Evolutionary conservation across 2,888 invertebrate species (phyloP).

Genomic region (Drosophila multiciliata): DNA sequence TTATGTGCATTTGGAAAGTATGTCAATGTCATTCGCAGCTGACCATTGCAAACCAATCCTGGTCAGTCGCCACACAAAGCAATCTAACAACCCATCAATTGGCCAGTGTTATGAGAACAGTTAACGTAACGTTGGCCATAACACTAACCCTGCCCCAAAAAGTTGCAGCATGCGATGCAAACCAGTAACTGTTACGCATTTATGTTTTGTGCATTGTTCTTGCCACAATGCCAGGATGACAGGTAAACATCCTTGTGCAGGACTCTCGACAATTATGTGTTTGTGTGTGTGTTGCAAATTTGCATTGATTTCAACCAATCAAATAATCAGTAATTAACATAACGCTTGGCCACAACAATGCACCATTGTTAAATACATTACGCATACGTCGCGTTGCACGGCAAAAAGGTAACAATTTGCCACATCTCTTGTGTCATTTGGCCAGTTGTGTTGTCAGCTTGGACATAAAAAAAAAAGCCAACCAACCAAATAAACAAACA

Average conservation of each 20-base stretch:
- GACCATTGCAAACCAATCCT: neutral
- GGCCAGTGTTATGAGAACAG: constrained; percentile 25
- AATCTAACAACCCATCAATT: neutral
- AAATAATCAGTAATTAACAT: constrained; percentile 43
- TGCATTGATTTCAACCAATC: constrained; percentile 13
- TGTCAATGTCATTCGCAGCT: neutral
- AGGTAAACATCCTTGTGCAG: constrained; percentile 3
- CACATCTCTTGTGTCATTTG: constrained; percentile 14
- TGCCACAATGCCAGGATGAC: constrained; percentile 1
- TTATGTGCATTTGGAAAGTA: neutral
- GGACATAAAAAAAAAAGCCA: neutral
- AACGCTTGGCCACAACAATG: constrained; percentile 9
- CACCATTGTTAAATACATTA: constrained; percentile 32
- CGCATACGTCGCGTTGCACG: constrained; percentile 31
- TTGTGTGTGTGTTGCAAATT: neutral
- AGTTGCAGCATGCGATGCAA: neutral
- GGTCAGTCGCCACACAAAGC: neutral
- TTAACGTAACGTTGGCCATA: neutral
- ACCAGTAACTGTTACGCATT: neutral
- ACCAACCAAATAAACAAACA: neutral
- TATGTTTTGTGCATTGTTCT: constrained; percentile 14
- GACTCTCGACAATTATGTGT: neutral
- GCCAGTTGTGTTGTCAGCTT: constrained; percentile 2
- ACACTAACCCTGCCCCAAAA: no score
- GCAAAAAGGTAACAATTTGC: constrained; percentile 8